Evolutionary conservation across 2,113 vertebrate genomes (phyloP), one percentile per base, ranked within the genome.

Genomic region (Psephotus haematonotus): DNA sequence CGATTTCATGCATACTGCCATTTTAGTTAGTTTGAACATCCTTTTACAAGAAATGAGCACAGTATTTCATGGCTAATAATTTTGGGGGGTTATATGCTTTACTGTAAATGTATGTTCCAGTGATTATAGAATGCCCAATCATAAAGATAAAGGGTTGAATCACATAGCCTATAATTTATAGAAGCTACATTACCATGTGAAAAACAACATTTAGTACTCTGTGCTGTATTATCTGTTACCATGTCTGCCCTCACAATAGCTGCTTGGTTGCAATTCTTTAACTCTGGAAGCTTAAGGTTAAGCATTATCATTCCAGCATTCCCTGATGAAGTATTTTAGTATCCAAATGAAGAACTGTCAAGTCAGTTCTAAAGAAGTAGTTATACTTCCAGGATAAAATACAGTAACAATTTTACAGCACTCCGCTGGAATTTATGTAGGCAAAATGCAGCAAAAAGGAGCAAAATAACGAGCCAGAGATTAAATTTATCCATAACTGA

Each of bases 331-430:
- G 76, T 52, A 93, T 86, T 90, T 69, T 84, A 90, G 69, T 92
- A 97, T 86, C 96, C 92, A 97, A 85, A 98, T 92, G 94, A 97
- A 98, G 93, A 96, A 97, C 97, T 97, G 95, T 94, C 93, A 84
- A 95, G 92, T 97, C 92, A 75, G 20, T 62, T 46, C 43, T 94
- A 84, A 94, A 92, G 74, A 90, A 85, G 49, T 57, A 71, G 60
- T 93, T 88, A 86, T 63, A 13, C 7, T 86, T 95, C 75, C 77
- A 86, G 35, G 55, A 80, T 93, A 91, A 92, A 97, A 88, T 81
- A 81, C 28, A 69, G 60, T 53, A 86, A 78, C 19, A 53, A 43
- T 62, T 90, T 80, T 76, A 81, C 41, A 76, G 46, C 28, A 52
- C 52, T 86, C 55, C 68, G 20, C 22, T 74, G 71, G 62, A 96